Percentiles rank a stretch among this genome's conserved stretches.
phyloP scores from a whole-genome alignment of 1,140 invertebrate species.

The Drosophila ambigua region DNA sequence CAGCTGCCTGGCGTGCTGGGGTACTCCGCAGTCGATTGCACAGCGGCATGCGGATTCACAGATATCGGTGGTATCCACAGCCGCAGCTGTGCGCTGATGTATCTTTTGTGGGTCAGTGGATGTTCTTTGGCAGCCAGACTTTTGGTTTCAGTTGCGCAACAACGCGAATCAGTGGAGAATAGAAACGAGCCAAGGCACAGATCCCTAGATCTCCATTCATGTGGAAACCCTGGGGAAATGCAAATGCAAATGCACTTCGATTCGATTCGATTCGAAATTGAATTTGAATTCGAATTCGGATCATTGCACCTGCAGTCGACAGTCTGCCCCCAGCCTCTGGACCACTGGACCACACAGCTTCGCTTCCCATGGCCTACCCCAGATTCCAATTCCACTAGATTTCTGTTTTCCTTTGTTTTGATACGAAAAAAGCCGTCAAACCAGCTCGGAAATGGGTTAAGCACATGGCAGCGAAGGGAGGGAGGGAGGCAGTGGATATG shows the following conservation, averaged over 20 bases:
- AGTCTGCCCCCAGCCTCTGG: neutral
- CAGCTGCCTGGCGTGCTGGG: neutral
- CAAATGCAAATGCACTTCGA: slow-evolving; percentile 42
- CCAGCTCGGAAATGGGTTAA: slow-evolving; percentile 55
- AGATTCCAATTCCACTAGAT: slow-evolving; percentile 1
- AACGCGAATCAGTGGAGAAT: slow-evolving; percentile 11
- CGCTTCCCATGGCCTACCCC: slow-evolving; percentile 1
- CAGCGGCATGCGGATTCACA: neutral
- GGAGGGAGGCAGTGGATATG: too few species aligned
- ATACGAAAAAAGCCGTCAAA: slow-evolving; percentile 44
- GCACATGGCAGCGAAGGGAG: neutral
- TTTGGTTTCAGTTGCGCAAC: slow-evolving; percentile 69
- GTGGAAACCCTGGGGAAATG: slow-evolving; percentile 40
- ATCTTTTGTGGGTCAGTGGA: slow-evolving; percentile 64
- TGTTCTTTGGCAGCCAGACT: slow-evolving; percentile 46
- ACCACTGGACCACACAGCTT: slow-evolving; percentile 27
- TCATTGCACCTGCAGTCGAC: slow-evolving; percentile 26
- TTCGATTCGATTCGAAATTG: neutral
- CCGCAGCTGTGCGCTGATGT: slow-evolving; percentile 6
- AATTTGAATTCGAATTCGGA: slow-evolving; percentile 23
- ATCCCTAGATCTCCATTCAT: slow-evolving; percentile 10
- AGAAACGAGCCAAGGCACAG: too few species aligned
- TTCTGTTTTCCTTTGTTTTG: slow-evolving; percentile 33
- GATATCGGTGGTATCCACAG: too few species aligned
- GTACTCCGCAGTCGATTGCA: slow-evolving; percentile 11